These are phyloP conservation scores for Pseudolaguvia tuberculata DNA, from an alignment of 2,113 vertebrate species.

Conservation along the genomic window DNA sequence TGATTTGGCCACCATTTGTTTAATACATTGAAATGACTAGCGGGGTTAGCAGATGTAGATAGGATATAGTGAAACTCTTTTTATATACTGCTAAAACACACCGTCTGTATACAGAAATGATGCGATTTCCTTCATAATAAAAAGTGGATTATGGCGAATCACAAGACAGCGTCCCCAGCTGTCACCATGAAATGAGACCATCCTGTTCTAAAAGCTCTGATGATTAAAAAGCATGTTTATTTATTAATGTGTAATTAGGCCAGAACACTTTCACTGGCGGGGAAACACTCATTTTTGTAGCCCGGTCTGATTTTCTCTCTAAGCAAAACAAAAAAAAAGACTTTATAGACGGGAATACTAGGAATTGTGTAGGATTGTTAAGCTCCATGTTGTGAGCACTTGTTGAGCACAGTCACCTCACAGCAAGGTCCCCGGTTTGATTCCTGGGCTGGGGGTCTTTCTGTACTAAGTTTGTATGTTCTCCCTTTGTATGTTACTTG, in stretches of 20 bases:
- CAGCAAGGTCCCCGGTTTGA: too few relatives aligned
- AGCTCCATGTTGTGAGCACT: too few relatives aligned
- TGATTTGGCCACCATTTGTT: constrained; percentile 17
- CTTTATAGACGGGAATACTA: constrained; percentile 10
- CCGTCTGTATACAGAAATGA: constrained; percentile 80
- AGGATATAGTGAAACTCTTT: constrained; percentile 60
- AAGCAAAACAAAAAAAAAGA: not conserved
- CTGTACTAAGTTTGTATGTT: too few relatives aligned
- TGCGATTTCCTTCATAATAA: constrained; percentile 97
- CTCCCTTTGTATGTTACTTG: too few relatives aligned
- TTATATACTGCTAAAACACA: constrained; percentile 70
- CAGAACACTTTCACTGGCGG: constrained; percentile 36
- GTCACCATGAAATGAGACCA: constrained; percentile 92
- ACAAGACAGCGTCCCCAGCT: constrained; percentile 91
- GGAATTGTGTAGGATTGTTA: constrained; percentile 13
- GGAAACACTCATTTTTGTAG: not conserved
- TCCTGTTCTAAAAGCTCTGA: constrained; percentile 72
- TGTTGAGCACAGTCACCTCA: too few relatives aligned
- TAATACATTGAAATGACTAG: constrained; percentile 16
- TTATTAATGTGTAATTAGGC: constrained; percentile 74
- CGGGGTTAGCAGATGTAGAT: constrained; percentile 44
- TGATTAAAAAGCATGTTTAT: constrained; percentile 82
- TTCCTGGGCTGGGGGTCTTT: too few relatives aligned
- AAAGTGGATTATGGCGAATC: constrained; percentile 99
- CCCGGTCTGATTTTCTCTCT: not conserved